Base-by-base conservation (phyloP, 1,140 invertebrate genomes). In the Ptiloglossa arizonensis region DNA sequence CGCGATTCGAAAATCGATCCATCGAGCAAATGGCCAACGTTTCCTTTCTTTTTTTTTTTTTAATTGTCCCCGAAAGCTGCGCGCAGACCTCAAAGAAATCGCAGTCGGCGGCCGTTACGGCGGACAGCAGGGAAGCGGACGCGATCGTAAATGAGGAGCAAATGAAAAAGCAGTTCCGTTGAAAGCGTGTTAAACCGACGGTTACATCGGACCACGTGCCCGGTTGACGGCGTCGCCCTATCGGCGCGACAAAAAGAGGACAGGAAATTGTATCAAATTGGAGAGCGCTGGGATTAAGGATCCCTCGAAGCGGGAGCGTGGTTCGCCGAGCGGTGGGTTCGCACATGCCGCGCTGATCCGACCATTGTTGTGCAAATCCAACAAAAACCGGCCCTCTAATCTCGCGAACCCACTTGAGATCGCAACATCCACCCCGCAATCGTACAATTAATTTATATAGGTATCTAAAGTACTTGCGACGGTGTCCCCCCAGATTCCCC, bases 371-470 rank as follows among this genome's bases (percentile, higher is more conserved):
- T 89, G 88, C 87, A 89, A 89, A 89, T 89, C 82, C 82, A 89
- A 89, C 88, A 89, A 89, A 89, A 89, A 89, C 87, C 77, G 75
- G 83, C 86, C 88, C 87, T 88, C 87, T 91, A 91, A 91, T 91
- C 90, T 91, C 79, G 86, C 86, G 81, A 85, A 70, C 85, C 86
- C 87, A 91, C 90, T 91, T 90, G 89, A 89, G 81, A 87, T 86
- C 81, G 82, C 70, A 83, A 81, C 86, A 87, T 75, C 82, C 87
- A 83, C 86, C 88, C 86, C 81, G 84, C 74, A 68, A 62, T 72
- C 67, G 84, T 87, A 89, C 89, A 90, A 91, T 91, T 90, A 91
- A 91, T 91, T 91, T 91, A 91, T 91, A 90, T 91, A 89, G 86
- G 79, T 88, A 87, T 88, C 83, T 74, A 86, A 89, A 90, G 89